Evolutionary conservation across 2,888 invertebrate genomes (phyloP), one percentile per base, ranked within the genome.

Genomic region (Cancer borealis): DNA sequence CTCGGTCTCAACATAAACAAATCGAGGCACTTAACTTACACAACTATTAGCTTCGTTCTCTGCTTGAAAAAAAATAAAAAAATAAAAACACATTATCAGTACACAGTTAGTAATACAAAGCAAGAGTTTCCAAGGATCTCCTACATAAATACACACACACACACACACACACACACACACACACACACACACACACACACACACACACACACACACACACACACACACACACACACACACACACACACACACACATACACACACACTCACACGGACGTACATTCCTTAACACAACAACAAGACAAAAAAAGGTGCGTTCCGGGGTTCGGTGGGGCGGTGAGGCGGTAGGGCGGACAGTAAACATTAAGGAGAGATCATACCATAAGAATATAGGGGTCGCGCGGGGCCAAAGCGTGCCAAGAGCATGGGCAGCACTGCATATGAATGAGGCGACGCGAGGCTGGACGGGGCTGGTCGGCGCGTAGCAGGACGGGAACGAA

Each of bases 231-330:
- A 66, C 66, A 66, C 66, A 66, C 66, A 66, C 66, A 66, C 66
- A n/a, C n/a, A 66, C 66, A 17, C 66, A 66, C n/a, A 66, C 66
- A 21, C n/a, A n/a, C 66, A 66, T n/a, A 66, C n/a, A 66, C 66
- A 66, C 54, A 54, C 54, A 54, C 54, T 12, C 54, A 54, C 54
- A 54, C 54, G 54, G 54, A 54, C 54, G 14, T 54, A 54, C 54
- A 66, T 66, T 66, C 66, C 66, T 66, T n/a, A 8, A n/a, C 66
- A 66, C 66, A 66, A 66, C 66, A 66, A 66, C 66, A 66, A 66
- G 12, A 14, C n/a, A 66, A 21, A 66, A 66, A 66, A 66, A 66
- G 4, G 66, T 66, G 66, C n/a, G 21, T 66, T 21, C 66, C 66
- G 66, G 66, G 66, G n/a, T 54, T 66, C 4, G n/a, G n/a, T 66